These are phyloP conservation scores for Brachionus sp. DNA, from an alignment of 1,140 invertebrate genomes.

Conservation along the genomic window DNA sequence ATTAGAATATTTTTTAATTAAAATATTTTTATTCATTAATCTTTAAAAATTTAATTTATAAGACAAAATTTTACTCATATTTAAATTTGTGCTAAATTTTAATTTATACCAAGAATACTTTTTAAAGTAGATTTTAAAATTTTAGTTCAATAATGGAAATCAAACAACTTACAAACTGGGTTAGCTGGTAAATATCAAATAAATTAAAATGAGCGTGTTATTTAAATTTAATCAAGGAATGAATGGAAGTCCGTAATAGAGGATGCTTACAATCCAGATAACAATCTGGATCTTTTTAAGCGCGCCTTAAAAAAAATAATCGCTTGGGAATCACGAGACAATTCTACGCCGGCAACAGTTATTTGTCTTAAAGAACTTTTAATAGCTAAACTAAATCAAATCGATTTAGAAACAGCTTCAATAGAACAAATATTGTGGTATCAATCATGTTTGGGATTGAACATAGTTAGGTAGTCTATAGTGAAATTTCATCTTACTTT, in stretches of 20 bases:
- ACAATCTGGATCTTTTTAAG: not conserved
- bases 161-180: not conserved
- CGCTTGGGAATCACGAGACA: constrained; percentile 38
- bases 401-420: not conserved
- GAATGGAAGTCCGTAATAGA: constrained; percentile 41
- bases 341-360: not conserved
- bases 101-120: not conserved
- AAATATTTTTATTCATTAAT: not conserved
- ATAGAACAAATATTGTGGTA: constrained; percentile 19
- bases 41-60: not conserved
- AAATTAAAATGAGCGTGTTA: not conserved
- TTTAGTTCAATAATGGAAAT: not conserved
- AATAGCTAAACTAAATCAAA: not conserved
- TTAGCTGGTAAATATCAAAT: not conserved
- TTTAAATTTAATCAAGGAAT: not conserved
- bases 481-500: not conserved
- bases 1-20: not conserved
- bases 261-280: constrained; percentile 24
- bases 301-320: not conserved
- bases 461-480: not conserved
- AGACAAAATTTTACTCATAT: not conserved
- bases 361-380: constrained; percentile 33
- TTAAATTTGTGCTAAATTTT: not conserved
- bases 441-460: constrained; percentile 27
- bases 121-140: too few relatives aligned